A percentile compares a stretch with the other conserved stretches of the same genome.
These are phyloP conservation scores for Heliothis peltigera DNA, from an alignment of 2,888 invertebrate species.

Conservation along the genomic window DNA sequence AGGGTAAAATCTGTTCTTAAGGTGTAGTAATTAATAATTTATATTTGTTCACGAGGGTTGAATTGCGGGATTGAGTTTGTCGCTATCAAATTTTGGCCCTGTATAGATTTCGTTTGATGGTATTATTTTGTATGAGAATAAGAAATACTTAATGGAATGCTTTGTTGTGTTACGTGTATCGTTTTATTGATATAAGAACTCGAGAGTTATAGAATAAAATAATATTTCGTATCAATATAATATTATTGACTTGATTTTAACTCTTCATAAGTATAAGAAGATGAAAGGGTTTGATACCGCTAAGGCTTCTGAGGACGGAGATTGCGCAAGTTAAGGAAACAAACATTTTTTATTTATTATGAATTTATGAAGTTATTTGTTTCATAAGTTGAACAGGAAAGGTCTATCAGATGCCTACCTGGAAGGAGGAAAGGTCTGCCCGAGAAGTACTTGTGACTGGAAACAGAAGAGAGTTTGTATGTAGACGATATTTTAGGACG, in stretches of 20 bases:
- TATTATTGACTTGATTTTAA: constrained; percentile 21
- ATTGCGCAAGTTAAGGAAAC: constrained; percentile 35
- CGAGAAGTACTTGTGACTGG: too few species aligned
- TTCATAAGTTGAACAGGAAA: constrained; percentile 19
- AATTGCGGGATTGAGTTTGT: constrained; percentile 64
- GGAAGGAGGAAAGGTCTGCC: neutral
- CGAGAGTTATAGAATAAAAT: constrained; percentile 29
- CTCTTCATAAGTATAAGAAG: constrained; percentile 5
- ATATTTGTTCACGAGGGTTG: constrained; percentile 79
- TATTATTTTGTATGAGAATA: constrained; percentile 38
- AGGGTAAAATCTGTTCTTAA: constrained; percentile 83
- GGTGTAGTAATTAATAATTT: constrained; percentile 89
- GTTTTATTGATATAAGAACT: constrained; percentile 43
- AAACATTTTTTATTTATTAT: constrained; percentile 4
- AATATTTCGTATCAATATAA: constrained; percentile 24
- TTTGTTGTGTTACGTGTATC: constrained; percentile 46
- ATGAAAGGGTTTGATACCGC: constrained; percentile 9
- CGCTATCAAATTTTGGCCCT: constrained; percentile 65
- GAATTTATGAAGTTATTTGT: constrained; percentile 26
- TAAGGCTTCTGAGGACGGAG: constrained; percentile 27
- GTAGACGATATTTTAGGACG: too few species aligned
- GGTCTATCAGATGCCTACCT: neutral
- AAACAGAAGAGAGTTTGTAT: too few species aligned
- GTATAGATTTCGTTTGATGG: constrained; percentile 52
- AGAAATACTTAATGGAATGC: constrained; percentile 35